Base-by-base conservation (phyloP, 1,140 invertebrate genomes). In the Hermatobates lingyangjiaoensis region DNA sequence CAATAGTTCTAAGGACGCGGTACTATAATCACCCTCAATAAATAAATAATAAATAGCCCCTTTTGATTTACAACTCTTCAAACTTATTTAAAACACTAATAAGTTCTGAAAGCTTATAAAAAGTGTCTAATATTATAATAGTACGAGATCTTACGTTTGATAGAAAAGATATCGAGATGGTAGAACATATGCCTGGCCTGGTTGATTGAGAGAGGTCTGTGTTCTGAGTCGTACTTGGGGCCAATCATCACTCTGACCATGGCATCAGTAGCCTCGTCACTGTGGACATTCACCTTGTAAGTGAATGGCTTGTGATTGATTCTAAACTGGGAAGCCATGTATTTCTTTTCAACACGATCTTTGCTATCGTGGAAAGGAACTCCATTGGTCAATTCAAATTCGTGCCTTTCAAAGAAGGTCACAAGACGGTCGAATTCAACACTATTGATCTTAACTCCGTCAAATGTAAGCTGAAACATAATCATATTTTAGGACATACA, bases 331-430 rank as follows among this genome's bases (percentile, higher is more conserved):
- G 72, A 70, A 12, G 74, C 71, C 34, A 66, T 65, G 52, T 69
- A 72, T 59, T 12, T 1, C 38, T 45, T 5, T 39, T 52, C 28
- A 27, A 61, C 52, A 58, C 56, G 4, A 58, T 57, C 48, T 7
- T 53, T 10, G 26, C 25, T 45, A 25, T 42, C 27, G 2, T 65
- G 60, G 0, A 68, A 61, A 24, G 65, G 66, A 18, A 83, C 53
- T 47, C 75, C 75, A 57, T 81, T 80, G 60, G 70, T 76, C 28
- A 83, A 72, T 54, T 81, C 74, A 18, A 79, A 57, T 58, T 81
- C 74, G 57, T 74, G 77, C 27, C 80, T 66, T 46, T 83, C 79
- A 64, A 83, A 82, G 62, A 74, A 84, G 23, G 81, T 84, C 18
- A 73, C 68, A 5, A 86, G 62, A 46, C 75, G 72, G 61, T 77